These are phyloP conservation scores for Timema cristinae DNA, from an alignment of 2,888 invertebrate genomes.

Conservation along the genomic window DNA sequence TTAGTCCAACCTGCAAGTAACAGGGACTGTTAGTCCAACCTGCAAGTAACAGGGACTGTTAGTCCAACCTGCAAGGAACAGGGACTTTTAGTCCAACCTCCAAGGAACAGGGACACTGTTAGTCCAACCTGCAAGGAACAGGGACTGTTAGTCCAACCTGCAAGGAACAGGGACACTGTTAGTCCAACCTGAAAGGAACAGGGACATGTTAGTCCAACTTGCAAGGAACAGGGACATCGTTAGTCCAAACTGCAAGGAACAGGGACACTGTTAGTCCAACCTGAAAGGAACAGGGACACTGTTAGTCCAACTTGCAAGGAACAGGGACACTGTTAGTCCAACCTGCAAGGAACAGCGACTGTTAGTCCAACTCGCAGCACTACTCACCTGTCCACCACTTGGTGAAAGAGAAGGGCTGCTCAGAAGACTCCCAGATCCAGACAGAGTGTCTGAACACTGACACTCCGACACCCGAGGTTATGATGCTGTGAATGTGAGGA, in stretches of 20 bases:
- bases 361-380: conserved; percentile 23
- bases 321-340: conserved; percentile 35
- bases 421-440: conserved; percentile 49
- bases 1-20: too few species aligned
- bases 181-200: conserved; percentile 5
- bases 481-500: conserved; percentile 43
- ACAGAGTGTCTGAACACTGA: conserved; percentile 42
- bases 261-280: conserved; percentile 21
- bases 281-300: conserved; percentile 4
- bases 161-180: conserved; percentile 35
- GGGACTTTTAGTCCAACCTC: conserved; percentile 19
- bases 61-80: conserved; percentile 36
- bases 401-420: conserved; percentile 41
- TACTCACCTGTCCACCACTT: conserved; percentile 51
- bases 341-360: conserved; percentile 5
- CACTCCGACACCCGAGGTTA: conserved; percentile 50
- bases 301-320: conserved; percentile 24
- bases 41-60: too few species aligned
- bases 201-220: conserved; percentile 23
- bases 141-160: conserved; percentile 24
- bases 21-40: too few species aligned
- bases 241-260: conserved; percentile 9
- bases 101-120: conserved; percentile 7
- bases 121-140: conserved; percentile 21
- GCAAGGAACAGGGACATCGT: conserved; percentile 39